phyloP scores from a whole-genome alignment of 35 echinoderm and acorn worm genomes.

The Chiridota heheva region DNA sequence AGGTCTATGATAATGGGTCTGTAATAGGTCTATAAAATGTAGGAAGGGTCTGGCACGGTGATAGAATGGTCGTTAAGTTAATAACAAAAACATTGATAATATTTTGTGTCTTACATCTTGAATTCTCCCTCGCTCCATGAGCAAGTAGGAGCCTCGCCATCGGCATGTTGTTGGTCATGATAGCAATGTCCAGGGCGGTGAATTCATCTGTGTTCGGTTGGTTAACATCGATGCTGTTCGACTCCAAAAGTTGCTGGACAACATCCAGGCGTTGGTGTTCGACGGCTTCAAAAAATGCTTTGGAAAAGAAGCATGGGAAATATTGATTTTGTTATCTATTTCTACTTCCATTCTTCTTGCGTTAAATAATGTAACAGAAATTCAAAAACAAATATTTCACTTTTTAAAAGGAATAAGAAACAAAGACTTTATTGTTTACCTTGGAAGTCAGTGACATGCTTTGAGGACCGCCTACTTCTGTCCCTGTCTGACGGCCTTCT shows the following conservation, averaged over 20 bases:
- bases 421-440: conserved; percentile 30
- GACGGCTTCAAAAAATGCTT: conserved; percentile 98
- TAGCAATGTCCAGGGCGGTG: conserved; percentile 88
- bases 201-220: conserved; percentile 87
- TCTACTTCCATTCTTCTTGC: not conserved
- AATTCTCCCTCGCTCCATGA: conserved; percentile 87
- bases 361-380: not conserved
- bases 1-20: no score
- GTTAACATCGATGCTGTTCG: conserved; percentile 88
- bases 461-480: conserved; percentile 67
- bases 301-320: conserved; percentile 8
- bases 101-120: conserved; percentile 78
- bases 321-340: not conserved
- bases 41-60: no score
- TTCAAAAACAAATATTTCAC: not conserved
- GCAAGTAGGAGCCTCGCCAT: conserved; percentile 87
- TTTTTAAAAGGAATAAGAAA: not conserved
- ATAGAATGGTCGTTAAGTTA: no score
- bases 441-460: conserved; percentile 73
- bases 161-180: conserved; percentile 96
- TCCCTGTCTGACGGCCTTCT: conserved; percentile 44
- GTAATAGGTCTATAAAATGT: no score
- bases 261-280: conserved; percentile 88
- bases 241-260: conserved; percentile 59
- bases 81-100: no score